Percentiles rank a stretch among this genome's conserved stretches.
Conservation (phyloP, 2,113 vertebrate genomes). For the Todiramphus saurophagus region DNA sequence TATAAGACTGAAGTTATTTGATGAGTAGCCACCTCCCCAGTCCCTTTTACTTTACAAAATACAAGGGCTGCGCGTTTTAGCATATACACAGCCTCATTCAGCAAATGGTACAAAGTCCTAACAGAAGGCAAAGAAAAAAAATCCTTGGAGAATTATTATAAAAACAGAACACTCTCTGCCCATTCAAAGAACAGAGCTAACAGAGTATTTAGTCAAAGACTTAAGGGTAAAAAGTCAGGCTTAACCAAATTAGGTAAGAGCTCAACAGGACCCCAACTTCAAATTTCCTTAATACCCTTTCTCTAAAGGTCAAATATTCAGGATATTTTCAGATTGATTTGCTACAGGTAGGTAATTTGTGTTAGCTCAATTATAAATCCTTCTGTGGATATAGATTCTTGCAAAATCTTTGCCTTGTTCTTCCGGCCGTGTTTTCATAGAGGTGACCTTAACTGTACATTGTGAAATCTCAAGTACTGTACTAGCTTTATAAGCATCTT, state of each 20-base stretch:
- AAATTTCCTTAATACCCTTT: background rate
- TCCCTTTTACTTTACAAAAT: background rate
- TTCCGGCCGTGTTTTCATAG: background rate
- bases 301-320: background rate
- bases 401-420: background rate
- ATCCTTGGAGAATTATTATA: background rate
- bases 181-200: background rate
- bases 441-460: background rate
- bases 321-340: background rate
- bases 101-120: background rate
- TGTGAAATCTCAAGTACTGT: background rate
- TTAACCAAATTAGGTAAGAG: background rate
- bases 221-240: background rate
- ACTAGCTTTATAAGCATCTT: background rate
- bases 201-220: background rate
- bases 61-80: fast-evolving
- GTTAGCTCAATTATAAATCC: background rate
- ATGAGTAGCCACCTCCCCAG: fast-evolving
- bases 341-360: background rate
- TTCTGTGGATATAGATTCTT: background rate
- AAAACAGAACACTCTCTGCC: background rate
- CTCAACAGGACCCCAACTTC: background rate
- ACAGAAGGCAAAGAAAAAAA: background rate
- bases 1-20: background rate
- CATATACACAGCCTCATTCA: background rate